phyloP scores from a whole-genome alignment of 1,140 invertebrate genomes.

The Lanistes nyassanus region DNA sequence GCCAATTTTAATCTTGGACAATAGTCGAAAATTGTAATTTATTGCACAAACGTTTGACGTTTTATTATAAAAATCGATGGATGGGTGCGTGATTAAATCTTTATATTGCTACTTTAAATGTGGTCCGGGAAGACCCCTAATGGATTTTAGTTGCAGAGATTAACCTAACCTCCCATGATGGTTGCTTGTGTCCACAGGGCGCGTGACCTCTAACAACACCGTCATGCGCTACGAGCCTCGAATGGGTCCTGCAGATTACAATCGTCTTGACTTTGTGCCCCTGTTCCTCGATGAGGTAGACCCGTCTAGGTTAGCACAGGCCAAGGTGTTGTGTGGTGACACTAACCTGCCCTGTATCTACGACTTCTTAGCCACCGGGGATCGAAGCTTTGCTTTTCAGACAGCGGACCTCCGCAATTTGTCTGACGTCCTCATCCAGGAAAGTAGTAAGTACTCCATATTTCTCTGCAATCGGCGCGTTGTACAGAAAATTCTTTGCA shows the following conservation, averaged over 20 bases:
- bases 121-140: too few species aligned
- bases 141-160: too few species aligned
- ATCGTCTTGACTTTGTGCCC: conserved; percentile 32
- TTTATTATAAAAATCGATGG: too few species aligned
- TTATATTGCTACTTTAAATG: too few species aligned
- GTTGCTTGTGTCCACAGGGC: conserved; percentile 18
- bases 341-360: conserved; percentile 37
- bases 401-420: conserved; percentile 1
- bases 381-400: conserved; percentile 27
- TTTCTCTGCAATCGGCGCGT: too few species aligned
- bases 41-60: too few species aligned
- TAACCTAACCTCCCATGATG: too few species aligned
- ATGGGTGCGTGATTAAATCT: too few species aligned
- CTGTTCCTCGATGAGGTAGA: conserved; percentile 36
- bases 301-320: conserved; percentile 2
- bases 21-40: too few species aligned
- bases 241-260: conserved; percentile 26
- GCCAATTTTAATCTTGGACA: too few species aligned
- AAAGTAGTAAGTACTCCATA: not conserved
- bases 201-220: conserved; percentile 22
- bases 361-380: conserved; percentile 39
- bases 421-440: not conserved
- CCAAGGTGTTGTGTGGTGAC: conserved; percentile 27
- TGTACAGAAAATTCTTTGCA: too few species aligned
- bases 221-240: conserved; percentile 33